Percentiles rank a stretch among this genome's conserved stretches.
These are phyloP conservation scores for Zaprionus gabonicus DNA, from an alignment of 1,140 invertebrate species.

Conservation along the genomic window DNA sequence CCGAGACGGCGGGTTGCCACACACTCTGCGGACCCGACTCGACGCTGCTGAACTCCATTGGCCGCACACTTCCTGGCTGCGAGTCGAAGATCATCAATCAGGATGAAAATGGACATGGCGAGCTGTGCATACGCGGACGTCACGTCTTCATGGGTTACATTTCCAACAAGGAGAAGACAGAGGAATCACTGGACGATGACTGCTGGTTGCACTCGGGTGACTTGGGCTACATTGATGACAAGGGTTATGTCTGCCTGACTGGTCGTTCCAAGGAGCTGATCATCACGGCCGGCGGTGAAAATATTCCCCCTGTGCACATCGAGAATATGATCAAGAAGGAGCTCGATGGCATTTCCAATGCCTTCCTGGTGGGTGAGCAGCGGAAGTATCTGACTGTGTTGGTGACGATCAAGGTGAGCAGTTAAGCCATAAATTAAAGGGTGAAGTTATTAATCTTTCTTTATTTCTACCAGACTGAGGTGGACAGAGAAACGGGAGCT, in stretches of 20 bases:
- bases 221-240: constrained; percentile 90
- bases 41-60: constrained; percentile 89
- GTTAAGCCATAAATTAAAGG: not conserved
- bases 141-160: constrained; percentile 97
- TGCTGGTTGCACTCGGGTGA: constrained; percentile 95
- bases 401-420: constrained; percentile 91
- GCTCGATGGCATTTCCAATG: constrained; percentile 92
- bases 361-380: constrained; percentile 94
- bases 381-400: constrained; percentile 94
- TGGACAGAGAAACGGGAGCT: constrained; percentile 88
- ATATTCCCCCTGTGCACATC: constrained; percentile 94
- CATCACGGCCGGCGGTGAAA: constrained; percentile 97
- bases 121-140: constrained; percentile 91
- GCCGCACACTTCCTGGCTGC: constrained; percentile 88
- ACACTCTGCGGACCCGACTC: constrained; percentile 85
- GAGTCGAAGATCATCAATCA: constrained; percentile 89
- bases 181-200: constrained; percentile 87
- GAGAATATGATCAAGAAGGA: constrained; percentile 93
- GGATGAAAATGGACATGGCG: constrained; percentile 91
- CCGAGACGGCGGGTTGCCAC: constrained; percentile 92
- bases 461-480: constrained; percentile 60
- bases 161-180: constrained; percentile 91
- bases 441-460: not conserved
- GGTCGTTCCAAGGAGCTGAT: constrained; percentile 95
- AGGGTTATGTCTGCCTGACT: constrained; percentile 93